These are phyloP conservation scores for Riptortus pedestris DNA, from an alignment of 1,140 invertebrate species.

Conservation along the genomic window DNA sequence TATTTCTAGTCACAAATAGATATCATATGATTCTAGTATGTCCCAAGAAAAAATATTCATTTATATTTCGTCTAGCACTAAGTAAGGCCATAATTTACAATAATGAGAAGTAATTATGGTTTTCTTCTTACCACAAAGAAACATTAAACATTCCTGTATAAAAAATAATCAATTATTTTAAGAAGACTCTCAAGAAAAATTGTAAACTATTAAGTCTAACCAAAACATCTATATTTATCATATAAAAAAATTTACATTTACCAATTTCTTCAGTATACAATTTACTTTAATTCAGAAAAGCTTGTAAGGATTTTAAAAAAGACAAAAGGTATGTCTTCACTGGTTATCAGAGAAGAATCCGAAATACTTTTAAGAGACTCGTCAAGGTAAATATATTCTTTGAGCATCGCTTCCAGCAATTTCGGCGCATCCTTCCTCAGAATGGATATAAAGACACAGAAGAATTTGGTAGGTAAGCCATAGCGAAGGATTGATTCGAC, in stretches of 20 bases:
- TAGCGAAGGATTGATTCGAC: neutral
- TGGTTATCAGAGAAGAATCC: neutral
- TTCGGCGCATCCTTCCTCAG: neutral
- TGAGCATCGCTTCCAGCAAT: neutral
- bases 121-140: neutral
- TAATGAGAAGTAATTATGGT: too few species aligned
- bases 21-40: too few species aligned
- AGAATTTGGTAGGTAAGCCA: neutral
- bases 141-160: neutral
- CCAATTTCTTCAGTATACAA: too few species aligned
- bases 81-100: too few species aligned
- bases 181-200: neutral
- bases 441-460: neutral
- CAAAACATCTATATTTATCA: too few species aligned
- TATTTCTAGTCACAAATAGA: too few species aligned
- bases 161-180: neutral
- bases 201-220: neutral
- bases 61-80: too few species aligned
- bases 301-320: neutral
- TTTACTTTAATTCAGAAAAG: neutral
- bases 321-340: neutral
- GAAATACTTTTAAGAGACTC: neutral
- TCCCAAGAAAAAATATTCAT: too few species aligned
- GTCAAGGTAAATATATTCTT: neutral
- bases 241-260: too few species aligned